phyloP scores from a whole-genome alignment of 2,888 invertebrate species.

The Iselma pallidipennis region DNA sequence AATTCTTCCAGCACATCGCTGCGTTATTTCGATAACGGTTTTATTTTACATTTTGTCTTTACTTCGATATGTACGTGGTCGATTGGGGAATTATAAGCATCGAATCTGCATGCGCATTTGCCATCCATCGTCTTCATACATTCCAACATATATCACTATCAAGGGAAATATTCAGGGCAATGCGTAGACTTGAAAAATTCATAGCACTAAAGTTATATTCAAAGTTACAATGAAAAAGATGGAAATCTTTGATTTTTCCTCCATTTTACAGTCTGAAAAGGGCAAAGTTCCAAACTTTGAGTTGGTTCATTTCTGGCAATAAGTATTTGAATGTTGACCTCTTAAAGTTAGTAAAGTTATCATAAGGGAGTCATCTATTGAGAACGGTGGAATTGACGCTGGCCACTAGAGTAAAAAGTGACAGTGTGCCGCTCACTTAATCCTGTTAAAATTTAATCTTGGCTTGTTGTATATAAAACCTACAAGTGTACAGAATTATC shows the following conservation, averaged over 20 bases:
- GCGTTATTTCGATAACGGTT: slow-evolving; percentile 52
- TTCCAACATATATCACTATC: background rate
- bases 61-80: slow-evolving; percentile 7
- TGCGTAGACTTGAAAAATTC: background rate
- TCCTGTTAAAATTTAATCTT: too few species aligned
- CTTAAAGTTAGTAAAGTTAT: background rate
- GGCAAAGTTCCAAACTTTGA: background rate
- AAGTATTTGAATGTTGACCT: background rate
- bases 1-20: slow-evolving; percentile 51
- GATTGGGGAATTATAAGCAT: slow-evolving; percentile 12
- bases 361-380: background rate
- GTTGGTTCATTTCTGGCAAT: background rate
- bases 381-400: background rate
- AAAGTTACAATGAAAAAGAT: too few species aligned
- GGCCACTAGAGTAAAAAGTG: too few species aligned
- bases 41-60: slow-evolving; percentile 29
- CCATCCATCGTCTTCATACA: background rate
- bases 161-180: background rate
- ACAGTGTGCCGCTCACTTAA: too few species aligned
- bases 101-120: background rate
- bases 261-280: background rate
- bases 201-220: background rate
- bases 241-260: background rate
- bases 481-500: slow-evolving; percentile 5
- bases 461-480: too few species aligned